These are phyloP conservation scores for Pissodes strobi DNA, from an alignment of 1,140 invertebrate genomes.

Conservation along the genomic window DNA sequence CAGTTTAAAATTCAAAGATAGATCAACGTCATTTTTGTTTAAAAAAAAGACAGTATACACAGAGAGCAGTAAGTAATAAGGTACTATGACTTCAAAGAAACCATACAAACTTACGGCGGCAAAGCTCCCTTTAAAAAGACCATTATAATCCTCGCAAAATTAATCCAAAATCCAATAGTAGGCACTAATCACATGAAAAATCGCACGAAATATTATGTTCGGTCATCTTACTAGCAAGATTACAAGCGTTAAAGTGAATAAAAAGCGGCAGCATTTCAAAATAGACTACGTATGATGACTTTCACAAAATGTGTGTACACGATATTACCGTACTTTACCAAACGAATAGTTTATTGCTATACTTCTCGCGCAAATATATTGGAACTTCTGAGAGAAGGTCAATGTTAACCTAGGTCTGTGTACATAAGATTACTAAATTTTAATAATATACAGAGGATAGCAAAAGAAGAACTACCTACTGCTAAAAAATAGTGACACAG, in stretches of 20 bases:
- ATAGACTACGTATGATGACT: conserved; percentile 33
- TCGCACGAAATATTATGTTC: conserved; percentile 6
- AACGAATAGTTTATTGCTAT: conserved; percentile 2
- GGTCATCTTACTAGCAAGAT: conserved; percentile 10
- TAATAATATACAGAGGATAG: too few species aligned
- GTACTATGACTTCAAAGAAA: too few species aligned
- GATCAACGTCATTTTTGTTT: too few species aligned
- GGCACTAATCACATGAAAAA: conserved; percentile 1
- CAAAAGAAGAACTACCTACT: too few species aligned
- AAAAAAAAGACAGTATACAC: too few species aligned
- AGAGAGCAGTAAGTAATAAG: too few species aligned
- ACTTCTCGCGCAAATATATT: neutral
- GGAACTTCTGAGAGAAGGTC: conserved; percentile 7
- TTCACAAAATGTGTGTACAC: conserved; percentile 30
- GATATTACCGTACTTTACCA: conserved; percentile 24
- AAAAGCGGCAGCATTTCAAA: conserved; percentile 28
- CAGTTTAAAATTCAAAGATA: too few species aligned
- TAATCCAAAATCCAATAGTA: neutral
- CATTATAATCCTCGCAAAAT: too few species aligned
- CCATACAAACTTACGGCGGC: too few species aligned
- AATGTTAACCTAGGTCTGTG: conserved; percentile 16
- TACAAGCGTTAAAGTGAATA: conserved; percentile 11
- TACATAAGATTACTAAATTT: conserved; percentile 2
- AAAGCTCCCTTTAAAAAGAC: too few species aligned
- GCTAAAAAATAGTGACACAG: too few species aligned